Base-by-base conservation (phyloP, 1,140 invertebrate species). In the Lordiphosa stackelbergi region DNA sequence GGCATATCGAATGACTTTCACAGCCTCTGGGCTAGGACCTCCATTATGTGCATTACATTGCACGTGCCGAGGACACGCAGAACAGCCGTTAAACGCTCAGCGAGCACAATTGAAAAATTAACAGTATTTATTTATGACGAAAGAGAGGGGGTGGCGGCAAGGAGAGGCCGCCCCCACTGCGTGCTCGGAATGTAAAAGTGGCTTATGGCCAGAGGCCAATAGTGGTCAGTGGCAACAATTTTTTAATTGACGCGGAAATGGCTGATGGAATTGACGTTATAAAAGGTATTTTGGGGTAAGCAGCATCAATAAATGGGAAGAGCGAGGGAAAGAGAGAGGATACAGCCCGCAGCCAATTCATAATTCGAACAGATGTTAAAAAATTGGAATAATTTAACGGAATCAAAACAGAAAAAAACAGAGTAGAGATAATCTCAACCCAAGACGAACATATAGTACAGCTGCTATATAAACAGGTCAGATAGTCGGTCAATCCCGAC, bases 51-150 rank as follows among this genome's bases (percentile, higher is more conserved):
- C 54, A 66, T 65, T 56, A 43, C 63, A 19, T 19, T 66, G 64
- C 63, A 66, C 64, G 64, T 66, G 64, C 54, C 64, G 9, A 31
- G 45, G 9, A n/a, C 45, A 28, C 19, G n/a, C 11, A 13, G n/a
- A 2, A 28, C 24, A 22, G 38, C 56, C 45, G 74, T 79, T 73
- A 79, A 79, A 69, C 66, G 75, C 41, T 62, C 57, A 45, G 31
- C 16, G 35, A 43, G 68, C 54, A 83, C 75, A 81, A 81, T 81
- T 81, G 75, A 81, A 81, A 81, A 83, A 81, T 81, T 81, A 81
- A 81, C 77, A 81, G 77, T 83, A 83, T 81, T 81, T 81, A 81
- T 83, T 83, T 83, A 81, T 83, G 75, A 68, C 64, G 71, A 68
- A 75, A 66, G 71, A 71, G 46, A 58, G 46, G 51, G 52, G n/a